Percentiles rank a stretch among this genome's conserved stretches.
Evolutionary conservation across 2,888 invertebrate species (phyloP).

Genomic region (Lasioglossum marginatum): DNA sequence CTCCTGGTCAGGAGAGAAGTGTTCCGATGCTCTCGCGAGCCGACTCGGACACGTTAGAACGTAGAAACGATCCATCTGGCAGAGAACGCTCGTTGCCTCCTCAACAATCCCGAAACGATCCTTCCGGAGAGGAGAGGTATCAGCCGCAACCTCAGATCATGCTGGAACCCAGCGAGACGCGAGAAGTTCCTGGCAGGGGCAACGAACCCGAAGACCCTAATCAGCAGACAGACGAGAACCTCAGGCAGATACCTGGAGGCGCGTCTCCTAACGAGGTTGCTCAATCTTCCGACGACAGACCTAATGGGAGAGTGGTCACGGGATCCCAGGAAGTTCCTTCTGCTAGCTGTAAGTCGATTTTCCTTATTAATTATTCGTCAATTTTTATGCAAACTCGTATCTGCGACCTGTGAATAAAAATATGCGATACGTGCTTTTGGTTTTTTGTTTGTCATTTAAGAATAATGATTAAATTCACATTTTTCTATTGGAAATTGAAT

Average conservation of each 20-base stretch:
- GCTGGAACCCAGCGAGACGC: conserved; percentile 75
- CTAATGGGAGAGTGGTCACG: conserved; percentile 79
- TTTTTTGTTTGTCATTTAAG: too few species aligned
- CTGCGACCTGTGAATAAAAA: too few species aligned
- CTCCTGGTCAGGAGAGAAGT: conserved; percentile 77
- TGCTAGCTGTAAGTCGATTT: conserved; percentile 69
- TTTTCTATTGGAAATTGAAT: background rate
- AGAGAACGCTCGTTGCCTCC: conserved; percentile 80
- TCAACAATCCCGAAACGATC: conserved; percentile 81
- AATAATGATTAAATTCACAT: too few species aligned
- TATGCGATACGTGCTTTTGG: too few species aligned
- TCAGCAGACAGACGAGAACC: conserved; percentile 73
- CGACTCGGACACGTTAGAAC: conserved; percentile 76
- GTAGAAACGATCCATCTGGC: conserved; percentile 82
- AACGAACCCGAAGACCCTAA: conserved; percentile 75
- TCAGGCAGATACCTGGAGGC: conserved; percentile 81
- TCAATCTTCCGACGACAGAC: conserved; percentile 75
- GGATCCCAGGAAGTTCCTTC: conserved; percentile 79
- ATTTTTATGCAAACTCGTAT: too few species aligned
- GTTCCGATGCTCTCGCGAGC: conserved; percentile 67
- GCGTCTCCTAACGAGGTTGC: conserved; percentile 78
- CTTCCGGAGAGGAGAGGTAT: conserved; percentile 80
- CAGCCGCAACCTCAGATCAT: conserved; percentile 68
- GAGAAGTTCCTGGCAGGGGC: conserved; percentile 81
- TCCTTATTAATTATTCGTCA: background rate